Conservation (phyloP, 2,888 invertebrate species). For the Dastarcus helophoroides region DNA sequence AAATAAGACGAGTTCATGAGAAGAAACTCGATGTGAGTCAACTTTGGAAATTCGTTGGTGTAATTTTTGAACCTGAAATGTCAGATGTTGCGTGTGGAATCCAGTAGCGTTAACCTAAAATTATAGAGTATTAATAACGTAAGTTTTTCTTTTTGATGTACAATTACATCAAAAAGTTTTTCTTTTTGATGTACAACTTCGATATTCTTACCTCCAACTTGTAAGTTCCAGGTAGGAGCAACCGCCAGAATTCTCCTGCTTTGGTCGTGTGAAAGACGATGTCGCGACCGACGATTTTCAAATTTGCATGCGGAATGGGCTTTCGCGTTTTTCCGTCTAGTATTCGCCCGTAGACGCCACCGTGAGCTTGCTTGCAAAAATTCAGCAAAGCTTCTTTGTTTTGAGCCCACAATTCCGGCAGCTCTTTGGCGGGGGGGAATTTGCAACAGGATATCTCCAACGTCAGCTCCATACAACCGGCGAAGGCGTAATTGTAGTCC, state of each 20-base stretch:
- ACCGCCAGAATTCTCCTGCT: constrained; percentile 54
- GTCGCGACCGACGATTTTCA: constrained; percentile 44
- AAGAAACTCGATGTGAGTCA: too few species aligned
- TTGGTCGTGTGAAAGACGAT: constrained; percentile 44
- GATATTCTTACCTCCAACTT: constrained; percentile 37
- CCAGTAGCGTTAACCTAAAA: too few species aligned
- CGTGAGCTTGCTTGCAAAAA: constrained; percentile 43
- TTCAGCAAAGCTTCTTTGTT: constrained; percentile 47
- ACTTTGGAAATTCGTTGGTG: too few species aligned
- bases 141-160: too few species aligned
- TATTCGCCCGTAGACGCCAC: constrained; percentile 49
- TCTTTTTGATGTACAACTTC: neutral
- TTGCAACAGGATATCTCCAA: constrained; percentile 59
- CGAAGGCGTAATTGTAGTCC: constrained; percentile 55
- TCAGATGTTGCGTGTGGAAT: too few species aligned
- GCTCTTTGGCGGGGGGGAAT: constrained; percentile 41
- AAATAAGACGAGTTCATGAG: too few species aligned
- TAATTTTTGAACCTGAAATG: too few species aligned
- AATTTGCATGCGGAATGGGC: constrained; percentile 39
- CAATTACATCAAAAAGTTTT: neutral
- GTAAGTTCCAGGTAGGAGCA: constrained; percentile 50
- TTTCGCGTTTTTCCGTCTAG: constrained; percentile 36
- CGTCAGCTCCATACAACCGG: constrained; percentile 56
- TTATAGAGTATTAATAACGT: too few species aligned
- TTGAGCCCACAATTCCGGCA: constrained; percentile 45